Conservation (phyloP, 2,113 vertebrate species). For the Spilogale gracilis region DNA sequence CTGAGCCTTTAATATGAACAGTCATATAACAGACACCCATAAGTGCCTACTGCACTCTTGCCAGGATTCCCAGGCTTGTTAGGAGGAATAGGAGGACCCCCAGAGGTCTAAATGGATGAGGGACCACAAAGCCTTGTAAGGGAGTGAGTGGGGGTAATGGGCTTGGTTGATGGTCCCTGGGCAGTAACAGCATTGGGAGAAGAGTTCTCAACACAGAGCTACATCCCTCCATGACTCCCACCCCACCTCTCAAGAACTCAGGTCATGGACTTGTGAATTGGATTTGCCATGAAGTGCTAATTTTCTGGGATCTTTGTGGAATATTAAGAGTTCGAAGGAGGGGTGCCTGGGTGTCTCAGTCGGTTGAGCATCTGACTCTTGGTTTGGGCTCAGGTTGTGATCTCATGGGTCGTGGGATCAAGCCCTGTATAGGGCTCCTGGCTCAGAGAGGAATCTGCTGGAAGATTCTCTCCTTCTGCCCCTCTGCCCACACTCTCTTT, state of each 20-base stretch:
- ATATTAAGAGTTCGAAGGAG: constrained; percentile 8
- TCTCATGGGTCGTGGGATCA: not conserved
- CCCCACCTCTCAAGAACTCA: not conserved
- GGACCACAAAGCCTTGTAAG: not conserved
- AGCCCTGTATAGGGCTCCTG: not conserved
- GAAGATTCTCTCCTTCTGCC: not conserved
- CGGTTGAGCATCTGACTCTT: not conserved
- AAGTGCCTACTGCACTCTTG: not conserved
- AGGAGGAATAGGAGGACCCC: not conserved
- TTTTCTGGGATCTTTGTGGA: not conserved
- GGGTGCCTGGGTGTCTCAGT: not conserved
- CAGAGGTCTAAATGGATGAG: not conserved
- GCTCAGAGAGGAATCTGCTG: not conserved
- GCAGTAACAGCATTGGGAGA: not conserved
- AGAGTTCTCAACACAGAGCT: not conserved
- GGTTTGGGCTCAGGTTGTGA: not conserved
- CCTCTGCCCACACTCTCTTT: not conserved
- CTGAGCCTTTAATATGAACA: not conserved
- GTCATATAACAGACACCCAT: not conserved
- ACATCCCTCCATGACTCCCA: not conserved
- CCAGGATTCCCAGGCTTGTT: not conserved
- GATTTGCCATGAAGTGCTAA: not conserved
- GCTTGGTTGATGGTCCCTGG: not conserved
- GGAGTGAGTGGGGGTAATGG: not conserved
- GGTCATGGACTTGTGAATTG: not conserved